These are phyloP conservation scores for Crocidura indochinensis DNA, from an alignment of 2,797 vertebrate species.

Conservation along the genomic window DNA sequence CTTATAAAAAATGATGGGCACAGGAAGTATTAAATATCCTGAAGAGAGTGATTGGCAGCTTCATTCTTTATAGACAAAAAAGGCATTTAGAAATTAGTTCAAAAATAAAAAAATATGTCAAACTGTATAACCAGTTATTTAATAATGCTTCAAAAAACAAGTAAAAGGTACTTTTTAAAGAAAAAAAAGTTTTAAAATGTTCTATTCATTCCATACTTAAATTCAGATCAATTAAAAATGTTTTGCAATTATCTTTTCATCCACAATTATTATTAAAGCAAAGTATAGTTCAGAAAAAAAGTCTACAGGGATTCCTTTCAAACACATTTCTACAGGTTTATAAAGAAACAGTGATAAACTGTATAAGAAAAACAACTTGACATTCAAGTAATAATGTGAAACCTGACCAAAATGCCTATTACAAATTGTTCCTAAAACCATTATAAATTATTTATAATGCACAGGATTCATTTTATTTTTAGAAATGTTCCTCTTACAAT, in stretches of 20 bases:
- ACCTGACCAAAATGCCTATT: constrained; percentile 61
- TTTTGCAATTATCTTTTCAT: no score
- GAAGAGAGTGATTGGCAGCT: background rate
- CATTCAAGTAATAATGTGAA: constrained; percentile 70
- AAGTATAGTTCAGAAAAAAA: constrained; percentile 1
- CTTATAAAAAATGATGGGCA: constrained; percentile 38
- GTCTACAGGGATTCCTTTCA: constrained; percentile 43
- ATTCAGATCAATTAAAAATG: background rate
- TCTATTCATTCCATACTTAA: background rate
- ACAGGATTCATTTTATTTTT: constrained; percentile 71
- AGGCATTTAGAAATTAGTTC: constrained; percentile 15
- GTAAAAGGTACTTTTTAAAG: background rate
- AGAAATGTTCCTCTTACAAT: constrained; percentile 59
- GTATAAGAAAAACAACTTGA: constrained; percentile 64
- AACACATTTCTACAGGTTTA: constrained; percentile 13
- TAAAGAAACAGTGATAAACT: constrained; percentile 20
- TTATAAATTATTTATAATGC: constrained; percentile 74
- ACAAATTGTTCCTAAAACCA: constrained; percentile 72
- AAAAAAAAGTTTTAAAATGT: constrained; percentile 15
- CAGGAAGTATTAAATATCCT: background rate
- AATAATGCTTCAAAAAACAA: constrained; percentile 13
- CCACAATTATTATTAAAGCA: constrained; percentile 12
- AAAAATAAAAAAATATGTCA: constrained; percentile 41
- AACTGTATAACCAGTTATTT: background rate
- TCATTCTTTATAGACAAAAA: background rate